phyloP scores from a whole-genome alignment of 2,888 invertebrate genomes.

The Hypena proboscidalis region DNA sequence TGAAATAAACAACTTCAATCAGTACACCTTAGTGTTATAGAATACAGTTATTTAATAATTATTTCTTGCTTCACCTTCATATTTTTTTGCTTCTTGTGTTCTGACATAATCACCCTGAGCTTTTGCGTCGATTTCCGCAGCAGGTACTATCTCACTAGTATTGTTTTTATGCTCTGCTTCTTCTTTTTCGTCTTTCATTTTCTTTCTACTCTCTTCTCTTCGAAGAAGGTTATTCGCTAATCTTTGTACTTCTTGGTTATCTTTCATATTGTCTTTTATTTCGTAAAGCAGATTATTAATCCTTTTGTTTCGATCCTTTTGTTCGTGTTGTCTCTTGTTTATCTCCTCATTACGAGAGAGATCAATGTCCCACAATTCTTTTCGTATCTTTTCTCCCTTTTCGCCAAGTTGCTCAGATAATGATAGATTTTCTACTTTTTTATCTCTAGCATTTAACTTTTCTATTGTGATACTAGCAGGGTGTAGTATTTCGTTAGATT shows the following conservation, averaged over 20 bases:
- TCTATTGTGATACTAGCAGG: constrained; percentile 39
- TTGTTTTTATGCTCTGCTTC: too few species aligned
- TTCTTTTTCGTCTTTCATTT: constrained; percentile 34
- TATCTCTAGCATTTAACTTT: constrained; percentile 11
- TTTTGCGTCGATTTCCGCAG: constrained; percentile 50
- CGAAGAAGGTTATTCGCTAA: constrained; percentile 70
- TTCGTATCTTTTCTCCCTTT: constrained; percentile 45
- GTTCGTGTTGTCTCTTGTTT: constrained; percentile 51
- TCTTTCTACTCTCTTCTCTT: constrained; percentile 62
- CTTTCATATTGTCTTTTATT: constrained; percentile 78
- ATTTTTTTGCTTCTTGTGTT: constrained; percentile 15
- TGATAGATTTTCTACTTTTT: constrained; percentile 22
- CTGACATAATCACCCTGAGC: constrained; percentile 64
- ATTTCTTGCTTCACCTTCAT: constrained; percentile 4
- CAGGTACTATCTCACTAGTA: constrained; percentile 40
- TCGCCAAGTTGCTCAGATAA: constrained; percentile 15
- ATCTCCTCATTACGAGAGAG: constrained; percentile 47
- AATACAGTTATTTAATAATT: too few species aligned
- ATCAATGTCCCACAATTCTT: constrained; percentile 66
- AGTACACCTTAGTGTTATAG: too few species aligned
- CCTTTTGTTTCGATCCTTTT: constrained; percentile 61
- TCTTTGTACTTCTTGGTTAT: constrained; percentile 72
- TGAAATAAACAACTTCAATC: too few species aligned
- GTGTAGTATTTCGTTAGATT: constrained; percentile 70
- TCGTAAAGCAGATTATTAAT: constrained; percentile 68